These are phyloP conservation scores for Tenthredo mesomela DNA, from an alignment of 2,888 invertebrate species.

Conservation along the genomic window DNA sequence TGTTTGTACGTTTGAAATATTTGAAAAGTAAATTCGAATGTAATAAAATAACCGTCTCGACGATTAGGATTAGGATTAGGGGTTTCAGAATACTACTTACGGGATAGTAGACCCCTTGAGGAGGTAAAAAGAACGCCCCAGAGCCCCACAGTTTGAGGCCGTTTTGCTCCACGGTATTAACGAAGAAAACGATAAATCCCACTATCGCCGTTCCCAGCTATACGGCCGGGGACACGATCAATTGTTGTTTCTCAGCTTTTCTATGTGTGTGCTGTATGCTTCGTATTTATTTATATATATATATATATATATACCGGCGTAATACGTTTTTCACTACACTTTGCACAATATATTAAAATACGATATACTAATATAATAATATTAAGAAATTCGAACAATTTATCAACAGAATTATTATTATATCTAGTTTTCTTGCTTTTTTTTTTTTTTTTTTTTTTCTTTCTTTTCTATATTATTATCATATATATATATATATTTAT, in stretches of 20 bases:
- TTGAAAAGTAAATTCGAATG: too few species aligned
- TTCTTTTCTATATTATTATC: neutral
- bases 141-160: slow-evolving; percentile 98
- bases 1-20: neutral
- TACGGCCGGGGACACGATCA: slow-evolving; percentile 40
- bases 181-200: slow-evolving; percentile 65
- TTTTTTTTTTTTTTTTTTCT: neutral
- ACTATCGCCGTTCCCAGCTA: slow-evolving; percentile 43
- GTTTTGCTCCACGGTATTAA: slow-evolving; percentile 80
- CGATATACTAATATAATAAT: too few species aligned
- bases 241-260: slow-evolving; percentile 19
- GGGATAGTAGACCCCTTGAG: slow-evolving; percentile 98
- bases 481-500: too few species aligned
- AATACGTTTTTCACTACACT: too few species aligned
- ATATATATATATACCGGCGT: neutral
- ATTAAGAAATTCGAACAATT: neutral
- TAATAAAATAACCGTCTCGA: neutral
- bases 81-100: slow-evolving; percentile 85
- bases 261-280: neutral
- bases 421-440: neutral
- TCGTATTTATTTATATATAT: neutral
- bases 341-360: too few species aligned
- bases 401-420: neutral
- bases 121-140: slow-evolving; percentile 97
- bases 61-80: neutral